A percentile compares a stretch with the other conserved stretches of the same genome.
phyloP scores from a whole-genome alignment of 2,888 invertebrate species.

The Chaetogeoica ovagalla region DNA sequence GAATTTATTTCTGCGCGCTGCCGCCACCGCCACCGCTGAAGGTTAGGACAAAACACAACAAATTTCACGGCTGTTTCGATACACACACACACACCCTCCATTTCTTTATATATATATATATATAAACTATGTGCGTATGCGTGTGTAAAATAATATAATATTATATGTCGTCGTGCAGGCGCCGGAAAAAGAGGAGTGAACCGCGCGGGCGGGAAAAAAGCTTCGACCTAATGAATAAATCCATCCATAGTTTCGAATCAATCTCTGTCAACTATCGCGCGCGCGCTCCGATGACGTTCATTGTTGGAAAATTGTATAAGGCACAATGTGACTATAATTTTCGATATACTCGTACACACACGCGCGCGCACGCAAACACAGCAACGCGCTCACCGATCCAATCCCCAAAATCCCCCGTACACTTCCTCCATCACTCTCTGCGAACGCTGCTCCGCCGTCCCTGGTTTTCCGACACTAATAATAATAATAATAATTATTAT shows the following conservation, averaged over 20 bases:
- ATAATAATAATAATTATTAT: too few species aligned
- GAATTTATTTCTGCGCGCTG: conserved; percentile 26
- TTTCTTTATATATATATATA: not conserved
- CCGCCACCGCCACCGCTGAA: not conserved
- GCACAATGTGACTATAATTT: conserved; percentile 43
- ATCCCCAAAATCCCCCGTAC: too few species aligned
- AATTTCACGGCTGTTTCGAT: conserved; percentile 23
- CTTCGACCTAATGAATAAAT: conserved; percentile 50
- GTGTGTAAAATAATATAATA: not conserved
- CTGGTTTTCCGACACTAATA: too few species aligned
- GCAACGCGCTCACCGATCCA: not conserved
- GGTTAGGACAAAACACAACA: conserved; percentile 21
- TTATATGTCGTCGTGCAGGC: too few species aligned
- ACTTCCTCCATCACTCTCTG: too few species aligned
- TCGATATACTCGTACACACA: not conserved
- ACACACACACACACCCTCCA: too few species aligned
- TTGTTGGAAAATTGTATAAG: conserved; percentile 44
- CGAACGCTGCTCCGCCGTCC: too few species aligned
- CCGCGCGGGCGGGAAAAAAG: conserved; percentile 27
- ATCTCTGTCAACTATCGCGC: conserved; percentile 41
- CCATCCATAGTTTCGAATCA: conserved; percentile 51
- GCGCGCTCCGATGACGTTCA: conserved; percentile 46
- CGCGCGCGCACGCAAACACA: not conserved
- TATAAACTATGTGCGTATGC: not conserved
- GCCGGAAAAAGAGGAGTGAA: too few species aligned